A percentile compares a stretch with the other conserved stretches of the same genome.
Evolutionary conservation across 2,113 vertebrate genomes (phyloP).

Genomic region (Gambusia holbrooki): DNA sequence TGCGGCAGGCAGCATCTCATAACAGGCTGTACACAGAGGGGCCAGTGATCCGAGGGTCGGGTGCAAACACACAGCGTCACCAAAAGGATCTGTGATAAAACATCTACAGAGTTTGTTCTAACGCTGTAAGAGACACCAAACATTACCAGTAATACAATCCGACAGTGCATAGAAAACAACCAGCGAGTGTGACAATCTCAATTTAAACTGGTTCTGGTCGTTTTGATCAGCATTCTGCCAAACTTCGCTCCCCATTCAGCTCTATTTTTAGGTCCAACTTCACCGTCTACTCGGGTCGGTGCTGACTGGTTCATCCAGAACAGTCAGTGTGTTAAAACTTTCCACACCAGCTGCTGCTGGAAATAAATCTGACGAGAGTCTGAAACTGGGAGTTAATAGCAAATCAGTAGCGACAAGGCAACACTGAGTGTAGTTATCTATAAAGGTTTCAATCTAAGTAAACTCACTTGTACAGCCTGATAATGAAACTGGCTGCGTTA

Average conservation of each 20-base stretch:
- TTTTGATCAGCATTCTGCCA: not conserved
- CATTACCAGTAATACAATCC: not conserved
- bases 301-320: not conserved
- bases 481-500: not conserved
- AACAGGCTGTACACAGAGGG: constrained; percentile 1
- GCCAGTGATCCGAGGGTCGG: constrained; percentile 15
- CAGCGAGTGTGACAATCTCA: too few species aligned
- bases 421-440: not conserved
- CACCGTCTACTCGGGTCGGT: not conserved
- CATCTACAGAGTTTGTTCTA: not conserved
- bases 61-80: constrained; percentile 20
- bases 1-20: constrained; percentile 26
- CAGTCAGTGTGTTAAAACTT: not conserved
- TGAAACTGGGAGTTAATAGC: not conserved
- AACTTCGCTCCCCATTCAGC: constrained; percentile 2
- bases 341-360: not conserved
- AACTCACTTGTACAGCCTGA: not conserved
- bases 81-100: not conserved
- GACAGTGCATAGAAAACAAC: not conserved
- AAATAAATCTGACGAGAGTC: not conserved
- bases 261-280: not conserved
- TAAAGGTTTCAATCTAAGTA: not conserved
- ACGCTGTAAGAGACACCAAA: not conserved
- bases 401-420: not conserved
- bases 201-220: not conserved